Percentiles rank a stretch among this genome's conserved stretches.
Conservation (phyloP, 1,140 invertebrate genomes). For the Orius laevigatus region DNA sequence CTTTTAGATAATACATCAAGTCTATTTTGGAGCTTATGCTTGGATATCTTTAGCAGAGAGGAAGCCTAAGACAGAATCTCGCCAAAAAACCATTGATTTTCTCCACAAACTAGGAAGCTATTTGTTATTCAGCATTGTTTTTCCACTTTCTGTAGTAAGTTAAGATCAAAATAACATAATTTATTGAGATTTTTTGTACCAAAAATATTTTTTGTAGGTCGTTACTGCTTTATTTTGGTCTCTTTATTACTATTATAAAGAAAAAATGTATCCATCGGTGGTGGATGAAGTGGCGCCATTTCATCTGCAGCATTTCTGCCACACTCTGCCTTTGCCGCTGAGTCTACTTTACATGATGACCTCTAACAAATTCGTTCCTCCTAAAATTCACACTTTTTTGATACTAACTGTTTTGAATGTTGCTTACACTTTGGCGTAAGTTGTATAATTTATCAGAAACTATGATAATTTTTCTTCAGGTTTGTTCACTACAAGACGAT, state of each 20-base stretch:
- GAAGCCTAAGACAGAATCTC: no score
- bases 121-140: neutral
- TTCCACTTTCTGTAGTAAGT: conserved; percentile 1
- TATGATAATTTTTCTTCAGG: neutral
- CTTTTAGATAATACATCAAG: no score
- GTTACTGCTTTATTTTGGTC: conserved; percentile 9
- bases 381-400: neutral
- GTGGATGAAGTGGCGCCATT: conserved; percentile 6
- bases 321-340: neutral
- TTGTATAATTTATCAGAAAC: no score
- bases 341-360: conserved; percentile 8
- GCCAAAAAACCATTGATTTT: neutral
- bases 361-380: neutral
- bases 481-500: neutral
- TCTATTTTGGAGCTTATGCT: no score
- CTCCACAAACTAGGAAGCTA: neutral
- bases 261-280: conserved; percentile 6
- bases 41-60: no score
- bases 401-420: no score
- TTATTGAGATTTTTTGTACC: no score
- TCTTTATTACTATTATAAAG: neutral
- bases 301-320: conserved; percentile 6
- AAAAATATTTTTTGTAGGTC: neutral
- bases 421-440: no score
- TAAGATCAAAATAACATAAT: neutral